These are phyloP conservation scores for Falco peregrinus DNA, from an alignment of 2,797 vertebrate species.

Conservation along the genomic window DNA sequence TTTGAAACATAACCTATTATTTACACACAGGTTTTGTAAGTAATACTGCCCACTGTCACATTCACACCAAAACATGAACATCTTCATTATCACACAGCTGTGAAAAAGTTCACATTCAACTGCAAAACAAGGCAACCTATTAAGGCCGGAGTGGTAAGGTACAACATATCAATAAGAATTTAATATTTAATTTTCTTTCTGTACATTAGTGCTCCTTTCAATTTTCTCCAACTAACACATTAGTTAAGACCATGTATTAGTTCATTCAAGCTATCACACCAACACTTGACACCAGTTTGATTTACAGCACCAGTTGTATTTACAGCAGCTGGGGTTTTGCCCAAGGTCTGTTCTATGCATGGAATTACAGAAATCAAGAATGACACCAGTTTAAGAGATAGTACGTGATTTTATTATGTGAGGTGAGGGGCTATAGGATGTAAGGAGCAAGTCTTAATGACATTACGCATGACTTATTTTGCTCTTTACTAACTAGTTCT, in stretches of 20 bases:
- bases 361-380: background rate
- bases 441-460: background rate
- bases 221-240: background rate
- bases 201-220: background rate
- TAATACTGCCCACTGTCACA: background rate
- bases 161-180: background rate
- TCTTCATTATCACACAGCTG: background rate
- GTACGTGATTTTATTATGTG: background rate
- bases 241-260: background rate
- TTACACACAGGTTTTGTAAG: background rate
- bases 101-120: background rate
- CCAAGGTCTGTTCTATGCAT: background rate
- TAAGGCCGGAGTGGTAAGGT: background rate
- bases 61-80: background rate
- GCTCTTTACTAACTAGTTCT: background rate
- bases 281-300: background rate
- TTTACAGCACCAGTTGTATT: background rate
- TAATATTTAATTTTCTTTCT: background rate
- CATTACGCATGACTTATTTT: background rate
- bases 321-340: background rate
- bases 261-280: background rate
- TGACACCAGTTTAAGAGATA: background rate
- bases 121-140: background rate
- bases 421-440: background rate
- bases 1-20: background rate